phyloP scores from a whole-genome alignment of 2,797 vertebrate genomes.

The Spea hammondii region DNA sequence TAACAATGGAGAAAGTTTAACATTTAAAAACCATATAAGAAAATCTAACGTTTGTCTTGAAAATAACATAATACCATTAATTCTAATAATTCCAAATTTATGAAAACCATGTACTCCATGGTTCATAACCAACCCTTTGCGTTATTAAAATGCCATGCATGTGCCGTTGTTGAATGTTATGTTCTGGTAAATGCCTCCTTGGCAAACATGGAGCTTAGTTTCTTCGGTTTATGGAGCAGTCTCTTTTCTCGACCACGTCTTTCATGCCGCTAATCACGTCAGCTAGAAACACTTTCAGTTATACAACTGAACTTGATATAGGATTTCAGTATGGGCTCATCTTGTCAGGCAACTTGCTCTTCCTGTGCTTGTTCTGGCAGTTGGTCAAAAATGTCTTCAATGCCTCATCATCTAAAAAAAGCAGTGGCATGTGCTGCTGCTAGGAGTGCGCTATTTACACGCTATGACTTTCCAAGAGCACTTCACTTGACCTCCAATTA shows the following conservation, averaged over 20 bases:
- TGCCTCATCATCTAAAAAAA: slow-evolving; percentile 44
- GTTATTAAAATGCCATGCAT: too few species aligned
- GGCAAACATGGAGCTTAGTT: too few species aligned
- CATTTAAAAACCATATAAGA: too few species aligned
- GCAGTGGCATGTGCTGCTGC: slow-evolving; percentile 27
- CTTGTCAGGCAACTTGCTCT: slow-evolving; percentile 24
- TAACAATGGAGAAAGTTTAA: too few species aligned
- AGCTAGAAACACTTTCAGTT: slow-evolving; percentile 32
- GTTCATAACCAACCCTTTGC: too few species aligned
- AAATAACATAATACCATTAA: too few species aligned
- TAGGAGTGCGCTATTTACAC: slow-evolving; percentile 41
- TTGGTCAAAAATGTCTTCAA: slow-evolving; percentile 31
- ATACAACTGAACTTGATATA: slow-evolving; percentile 30
- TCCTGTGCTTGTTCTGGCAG: slow-evolving; percentile 40
- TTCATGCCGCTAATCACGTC: slow-evolving; percentile 1
- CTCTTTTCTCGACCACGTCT: background rate
- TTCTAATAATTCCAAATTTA: too few species aligned
- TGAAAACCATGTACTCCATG: too few species aligned
- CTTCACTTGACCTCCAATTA: slow-evolving; percentile 38
- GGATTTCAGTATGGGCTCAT: background rate
- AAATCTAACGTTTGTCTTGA: too few species aligned
- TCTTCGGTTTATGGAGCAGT: background rate
- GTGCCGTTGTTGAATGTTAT: too few species aligned
- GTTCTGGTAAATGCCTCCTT: too few species aligned
- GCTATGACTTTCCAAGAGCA: slow-evolving; percentile 31